Evolutionary conservation across 64 coral and sea anemone genomes (phyloP).

Genomic region (Dendronephthya gigantea): DNA sequence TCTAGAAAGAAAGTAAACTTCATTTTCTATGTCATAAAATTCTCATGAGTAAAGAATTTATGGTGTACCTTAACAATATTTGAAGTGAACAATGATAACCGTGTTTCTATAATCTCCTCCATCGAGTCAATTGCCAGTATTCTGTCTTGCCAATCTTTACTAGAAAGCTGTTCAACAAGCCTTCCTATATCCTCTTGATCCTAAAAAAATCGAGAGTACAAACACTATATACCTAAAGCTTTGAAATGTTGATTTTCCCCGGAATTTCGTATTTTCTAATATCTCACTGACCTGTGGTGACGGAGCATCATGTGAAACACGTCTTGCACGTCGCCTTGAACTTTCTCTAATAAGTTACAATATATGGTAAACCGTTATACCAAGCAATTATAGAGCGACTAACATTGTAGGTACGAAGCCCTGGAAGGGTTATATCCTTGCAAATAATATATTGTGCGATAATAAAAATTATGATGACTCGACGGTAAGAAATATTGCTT

Average conservation of each 20-base stretch:
- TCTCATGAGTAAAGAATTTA: neutral
- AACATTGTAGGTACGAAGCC: no score
- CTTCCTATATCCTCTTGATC: slow-evolving; percentile 64
- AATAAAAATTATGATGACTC: neutral
- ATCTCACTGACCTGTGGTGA: neutral
- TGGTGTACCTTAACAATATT: slow-evolving; percentile 86
- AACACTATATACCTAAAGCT: no score
- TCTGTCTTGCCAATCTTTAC: slow-evolving; percentile 86
- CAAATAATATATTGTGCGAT: neutral
- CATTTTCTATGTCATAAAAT: neutral
- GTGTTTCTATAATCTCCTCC: slow-evolving; percentile 50
- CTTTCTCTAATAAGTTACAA: neutral
- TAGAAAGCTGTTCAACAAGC: slow-evolving; percentile 40
- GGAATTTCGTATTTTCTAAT: no score
- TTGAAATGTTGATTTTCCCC: no score
- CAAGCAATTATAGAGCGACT: no score
- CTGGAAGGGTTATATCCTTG: no score
- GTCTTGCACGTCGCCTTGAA: neutral
- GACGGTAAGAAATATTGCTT: no score
- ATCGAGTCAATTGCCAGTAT: slow-evolving; percentile 66
- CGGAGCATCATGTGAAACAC: neutral
- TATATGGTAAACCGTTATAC: no score
- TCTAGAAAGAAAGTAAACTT: slow-evolving; percentile 27
- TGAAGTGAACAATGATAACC: slow-evolving; percentile 51
- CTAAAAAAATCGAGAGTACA: slow-evolving; percentile 17